phyloP scores from a whole-genome alignment of 2,888 invertebrate species.

The Drosophila kuntzei region DNA sequence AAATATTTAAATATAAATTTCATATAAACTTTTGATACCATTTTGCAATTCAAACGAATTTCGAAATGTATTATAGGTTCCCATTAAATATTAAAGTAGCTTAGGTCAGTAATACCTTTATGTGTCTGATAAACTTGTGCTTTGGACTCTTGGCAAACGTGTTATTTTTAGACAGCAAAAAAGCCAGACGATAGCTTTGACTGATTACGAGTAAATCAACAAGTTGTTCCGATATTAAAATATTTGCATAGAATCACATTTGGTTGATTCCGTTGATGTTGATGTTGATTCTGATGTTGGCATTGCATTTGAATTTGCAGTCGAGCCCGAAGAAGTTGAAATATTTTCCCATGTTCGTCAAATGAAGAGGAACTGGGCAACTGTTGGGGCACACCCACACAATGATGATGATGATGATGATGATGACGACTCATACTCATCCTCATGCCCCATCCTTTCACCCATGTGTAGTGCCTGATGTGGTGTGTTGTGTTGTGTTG shows the following conservation, averaged over 20 bases:
- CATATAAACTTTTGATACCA: conserved; percentile 3
- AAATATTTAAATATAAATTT: neutral
- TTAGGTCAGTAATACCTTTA: conserved; percentile 63
- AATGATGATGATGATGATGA: conserved; percentile 3
- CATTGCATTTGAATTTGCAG: conserved; percentile 44
- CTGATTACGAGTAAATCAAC: conserved; percentile 36
- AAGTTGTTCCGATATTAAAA: conserved; percentile 46
- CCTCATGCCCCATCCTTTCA: conserved; percentile 68
- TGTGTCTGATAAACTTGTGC: conserved; percentile 36
- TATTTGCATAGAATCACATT: conserved; percentile 39
- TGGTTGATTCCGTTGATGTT: conserved; percentile 2
- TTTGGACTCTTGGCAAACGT: conserved; percentile 33
- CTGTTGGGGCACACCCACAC: conserved; percentile 56
- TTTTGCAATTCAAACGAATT: neutral
- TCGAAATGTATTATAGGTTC: neutral
- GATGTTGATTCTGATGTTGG: conserved; percentile 31
- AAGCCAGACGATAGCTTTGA: conserved; percentile 1
- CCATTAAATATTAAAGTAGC: conserved; percentile 38
- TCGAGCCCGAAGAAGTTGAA: conserved; percentile 24
- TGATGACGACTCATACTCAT: conserved; percentile 17
- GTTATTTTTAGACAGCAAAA: conserved; percentile 48
- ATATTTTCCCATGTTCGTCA: conserved; percentile 62
- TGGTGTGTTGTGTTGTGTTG: neutral
- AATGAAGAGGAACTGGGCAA: conserved; percentile 31
- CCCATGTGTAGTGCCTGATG: conserved; percentile 31